Percentiles rank a stretch among this genome's conserved stretches.
Evolutionary conservation across 2,888 invertebrate species (phyloP).

Genomic region (Hirtodrosophila confusa): DNA sequence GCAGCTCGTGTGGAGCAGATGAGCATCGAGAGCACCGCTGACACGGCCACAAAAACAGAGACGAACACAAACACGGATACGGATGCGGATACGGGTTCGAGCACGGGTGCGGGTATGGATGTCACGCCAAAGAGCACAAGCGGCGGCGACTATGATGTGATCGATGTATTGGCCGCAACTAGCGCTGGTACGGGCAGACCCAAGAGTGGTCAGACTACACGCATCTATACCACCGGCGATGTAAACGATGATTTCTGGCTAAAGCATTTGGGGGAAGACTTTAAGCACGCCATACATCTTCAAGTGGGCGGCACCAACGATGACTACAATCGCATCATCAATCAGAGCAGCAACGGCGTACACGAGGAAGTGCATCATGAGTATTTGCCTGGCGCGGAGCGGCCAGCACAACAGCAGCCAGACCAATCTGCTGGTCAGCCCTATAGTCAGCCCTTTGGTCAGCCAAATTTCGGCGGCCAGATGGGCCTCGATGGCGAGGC

Average conservation of each 20-base stretch:
- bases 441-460: slow-evolving; percentile 2
- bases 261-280: slow-evolving; percentile 80
- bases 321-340: slow-evolving; percentile 64
- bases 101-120: no score
- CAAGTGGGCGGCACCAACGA: slow-evolving; percentile 69
- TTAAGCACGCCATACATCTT: slow-evolving; percentile 79
- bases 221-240: slow-evolving; percentile 72
- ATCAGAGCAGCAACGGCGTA: slow-evolving; percentile 59
- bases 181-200: slow-evolving; percentile 32
- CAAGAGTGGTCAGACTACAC: slow-evolving; percentile 71
- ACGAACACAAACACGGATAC: no score
- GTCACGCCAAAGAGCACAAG: slow-evolving; percentile 10
- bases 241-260: slow-evolving; percentile 80
- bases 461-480: slow-evolving; percentile 23
- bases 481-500: slow-evolving; percentile 36
- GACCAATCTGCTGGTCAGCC: slow-evolving; percentile 2
- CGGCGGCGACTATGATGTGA: slow-evolving; percentile 54
- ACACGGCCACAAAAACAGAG: neutral
- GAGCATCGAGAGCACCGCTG: neutral
- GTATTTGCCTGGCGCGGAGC: slow-evolving; percentile 60
- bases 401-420: slow-evolving; percentile 33
- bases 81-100: neutral
- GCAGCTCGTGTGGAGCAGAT: slow-evolving; percentile 36
- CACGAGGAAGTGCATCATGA: slow-evolving; percentile 69
- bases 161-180: slow-evolving; percentile 68